These are phyloP conservation scores for Diaprepes abbreviatus DNA, from an alignment of 2,888 invertebrate genomes.

Conservation along the genomic window DNA sequence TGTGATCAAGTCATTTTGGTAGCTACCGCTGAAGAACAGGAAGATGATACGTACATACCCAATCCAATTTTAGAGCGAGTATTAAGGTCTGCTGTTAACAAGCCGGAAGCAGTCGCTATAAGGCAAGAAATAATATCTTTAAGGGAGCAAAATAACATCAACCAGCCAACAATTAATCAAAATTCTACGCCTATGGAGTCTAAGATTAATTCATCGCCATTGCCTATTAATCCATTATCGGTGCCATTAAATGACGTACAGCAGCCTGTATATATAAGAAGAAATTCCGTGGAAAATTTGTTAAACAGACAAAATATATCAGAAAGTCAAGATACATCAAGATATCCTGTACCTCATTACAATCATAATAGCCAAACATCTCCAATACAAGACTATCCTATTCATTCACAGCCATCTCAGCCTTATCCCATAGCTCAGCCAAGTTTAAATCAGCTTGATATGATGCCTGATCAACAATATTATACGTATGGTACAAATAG, in stretches of 20 bases:
- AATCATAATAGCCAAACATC: conserved; percentile 15
- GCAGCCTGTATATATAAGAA: conserved; percentile 57
- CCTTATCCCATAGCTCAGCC: background rate
- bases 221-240: conserved; percentile 9
- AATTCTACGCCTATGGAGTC: conserved; percentile 2
- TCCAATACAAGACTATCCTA: background rate
- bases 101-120: conserved; percentile 74
- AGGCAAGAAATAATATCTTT: conserved; percentile 70
- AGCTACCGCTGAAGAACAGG: conserved; percentile 92
- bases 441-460: conserved; percentile 9
- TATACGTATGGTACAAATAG: conserved; percentile 16
- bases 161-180: conserved; percentile 20
- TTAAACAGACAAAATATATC: conserved; percentile 44
- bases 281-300: conserved; percentile 60
- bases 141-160: conserved; percentile 64
- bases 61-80: conserved; percentile 92
- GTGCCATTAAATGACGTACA: conserved; percentile 32
- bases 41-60: conserved; percentile 90
- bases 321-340: background rate
- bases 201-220: background rate
- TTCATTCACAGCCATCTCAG: background rate
- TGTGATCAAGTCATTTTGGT: conserved; percentile 95
- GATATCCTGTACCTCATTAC: background rate
- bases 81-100: conserved; percentile 84
- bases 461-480: conserved; percentile 33